Conservation (phyloP, 2,888 invertebrate genomes). For the Agrilus cyanescens region DNA sequence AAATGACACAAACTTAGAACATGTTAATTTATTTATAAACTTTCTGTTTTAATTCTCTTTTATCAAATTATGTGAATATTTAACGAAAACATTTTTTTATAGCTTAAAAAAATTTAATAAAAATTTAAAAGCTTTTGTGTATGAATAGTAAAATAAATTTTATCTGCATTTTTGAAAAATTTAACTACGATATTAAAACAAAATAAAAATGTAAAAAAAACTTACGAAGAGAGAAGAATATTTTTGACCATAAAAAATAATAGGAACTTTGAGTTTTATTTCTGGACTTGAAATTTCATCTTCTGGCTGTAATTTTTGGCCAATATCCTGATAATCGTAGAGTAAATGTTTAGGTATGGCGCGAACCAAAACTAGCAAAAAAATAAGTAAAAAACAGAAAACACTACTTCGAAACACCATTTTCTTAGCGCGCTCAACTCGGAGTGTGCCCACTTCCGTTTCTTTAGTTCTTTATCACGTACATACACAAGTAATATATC, state of each 20-base stretch:
- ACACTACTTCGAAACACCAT: conserved; percentile 17
- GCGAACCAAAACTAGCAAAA: conserved; percentile 3
- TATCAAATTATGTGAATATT: too few species aligned
- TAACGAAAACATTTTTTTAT: too few species aligned
- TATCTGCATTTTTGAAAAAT: not conserved
- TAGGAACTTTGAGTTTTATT: conserved; percentile 53
- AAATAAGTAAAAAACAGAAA: too few species aligned
- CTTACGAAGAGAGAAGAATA: conserved; percentile 76
- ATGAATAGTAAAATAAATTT: too few species aligned
- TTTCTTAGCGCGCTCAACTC: conserved; percentile 5
- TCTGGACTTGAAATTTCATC: conserved; percentile 56
- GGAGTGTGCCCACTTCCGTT: conserved; percentile 8
- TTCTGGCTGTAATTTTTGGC: conserved; percentile 41
- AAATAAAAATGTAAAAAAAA: conserved; percentile 24
- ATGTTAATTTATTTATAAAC: too few species aligned
- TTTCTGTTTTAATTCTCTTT: too few species aligned
- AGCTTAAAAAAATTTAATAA: too few species aligned
- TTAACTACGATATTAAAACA: not conserved
- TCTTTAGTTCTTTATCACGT: conserved; percentile 10
- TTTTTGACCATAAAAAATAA: conserved; percentile 65
- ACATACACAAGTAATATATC: conserved; percentile 10
- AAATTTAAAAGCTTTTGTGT: too few species aligned
- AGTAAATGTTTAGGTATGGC: conserved; percentile 42
- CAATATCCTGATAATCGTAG: conserved; percentile 47
- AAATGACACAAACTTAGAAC: too few species aligned